Evolutionary conservation across 2,888 invertebrate genomes (phyloP).

Genomic region (Diplazon laetatorius): DNA sequence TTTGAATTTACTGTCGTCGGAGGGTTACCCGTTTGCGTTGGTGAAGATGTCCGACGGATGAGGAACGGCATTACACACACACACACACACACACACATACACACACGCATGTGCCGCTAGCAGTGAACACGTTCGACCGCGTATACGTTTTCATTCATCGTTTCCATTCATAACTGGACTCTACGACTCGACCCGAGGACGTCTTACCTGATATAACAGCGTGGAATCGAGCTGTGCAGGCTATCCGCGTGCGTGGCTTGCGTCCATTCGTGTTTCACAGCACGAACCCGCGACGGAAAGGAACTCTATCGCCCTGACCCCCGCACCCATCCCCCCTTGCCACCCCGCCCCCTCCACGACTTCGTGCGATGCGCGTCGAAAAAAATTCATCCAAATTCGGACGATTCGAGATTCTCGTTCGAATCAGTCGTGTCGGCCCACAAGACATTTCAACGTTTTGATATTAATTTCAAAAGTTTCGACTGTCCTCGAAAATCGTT

Average conservation of each 20-base stretch:
- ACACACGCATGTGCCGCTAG: constrained; percentile 51
- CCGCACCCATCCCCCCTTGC: not conserved
- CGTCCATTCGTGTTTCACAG: constrained; percentile 61
- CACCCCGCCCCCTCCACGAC: constrained; percentile 5
- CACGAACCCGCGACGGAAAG: constrained; percentile 56
- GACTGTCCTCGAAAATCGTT: too few species aligned
- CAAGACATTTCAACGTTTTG: too few species aligned
- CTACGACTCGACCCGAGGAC: constrained; percentile 56
- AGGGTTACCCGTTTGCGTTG: constrained; percentile 35
- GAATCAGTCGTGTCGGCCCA: too few species aligned
- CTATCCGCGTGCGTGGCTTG: constrained; percentile 54
- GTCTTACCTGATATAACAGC: constrained; percentile 59
- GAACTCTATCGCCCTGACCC: constrained; percentile 40
- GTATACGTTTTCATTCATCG: constrained; percentile 66
- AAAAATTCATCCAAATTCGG: too few species aligned
- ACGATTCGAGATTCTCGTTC: constrained; percentile 1
- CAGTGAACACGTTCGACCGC: constrained; percentile 66
- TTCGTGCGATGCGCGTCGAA: constrained; percentile 23
- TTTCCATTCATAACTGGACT: constrained; percentile 70
- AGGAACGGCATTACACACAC: constrained; percentile 44
- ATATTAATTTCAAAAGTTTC: too few species aligned
- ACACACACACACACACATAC: too few species aligned
- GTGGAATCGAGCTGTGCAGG: constrained; percentile 46
- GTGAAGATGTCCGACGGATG: constrained; percentile 39
- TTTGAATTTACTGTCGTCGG: constrained; percentile 37